Evolutionary conservation across 2,888 invertebrate genomes (phyloP), one percentile per base, ranked within the genome.

Genomic region (Cheilosia soror): DNA sequence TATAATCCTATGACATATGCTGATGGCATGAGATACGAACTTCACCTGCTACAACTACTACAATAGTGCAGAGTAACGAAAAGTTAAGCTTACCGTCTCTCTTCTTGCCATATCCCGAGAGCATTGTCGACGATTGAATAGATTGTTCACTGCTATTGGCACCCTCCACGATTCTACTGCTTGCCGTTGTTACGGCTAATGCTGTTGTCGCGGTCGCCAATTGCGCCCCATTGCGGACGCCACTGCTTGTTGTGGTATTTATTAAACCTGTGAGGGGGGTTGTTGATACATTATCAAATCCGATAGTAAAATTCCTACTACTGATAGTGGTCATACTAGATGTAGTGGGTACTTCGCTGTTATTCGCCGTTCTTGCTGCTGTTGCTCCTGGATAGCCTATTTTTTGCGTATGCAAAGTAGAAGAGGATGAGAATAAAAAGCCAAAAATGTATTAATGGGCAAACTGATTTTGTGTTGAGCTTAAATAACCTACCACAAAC

Each of bases 41-140:
- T 37, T 13, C 20, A 13, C 15, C 13, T 47, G 13, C 42, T 9
- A 13, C 37, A 29, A 4, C 9, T 55, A 25, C 33, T 42, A 7
- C 0, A 7, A 55, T 72, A 9, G 29, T 37, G 49, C 40, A n/a
- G 11, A 44, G 60, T 62, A 71, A 37, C 1, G 33, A n/a, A 53
- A 63, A 29, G 37, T 25, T 5, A 25, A 68, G 86, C 88, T 88
- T 87, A 88, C 88, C 86, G 42, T 88, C 88, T 71, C 83, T 82
- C 37, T 88, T 88, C 55, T 88, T 88, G 58, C 77, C 82, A 60
- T 73, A 75, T 37, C 76, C 71, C 7, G 88, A 80, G 37, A 80
- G 76, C 87, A 79, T 82, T 57, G 87, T 81, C 40, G 80, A 58
- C 62, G 85, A 63, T 78, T 79, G 85, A n/a, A 84, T 57, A 3